Evolutionary conservation across 2,888 invertebrate genomes (phyloP).

Genomic region (Scelioninae gen. 2): DNA sequence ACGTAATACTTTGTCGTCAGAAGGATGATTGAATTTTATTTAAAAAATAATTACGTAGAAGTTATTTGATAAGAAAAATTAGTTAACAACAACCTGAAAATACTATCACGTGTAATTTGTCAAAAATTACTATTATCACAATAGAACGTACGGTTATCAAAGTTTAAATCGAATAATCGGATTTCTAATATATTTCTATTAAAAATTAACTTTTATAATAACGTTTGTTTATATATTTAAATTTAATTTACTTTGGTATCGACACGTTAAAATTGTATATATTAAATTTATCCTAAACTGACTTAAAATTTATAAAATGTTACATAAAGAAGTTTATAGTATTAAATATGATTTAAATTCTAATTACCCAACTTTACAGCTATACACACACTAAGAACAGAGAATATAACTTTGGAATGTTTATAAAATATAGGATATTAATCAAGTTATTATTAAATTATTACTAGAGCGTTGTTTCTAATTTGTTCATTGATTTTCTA

Average conservation of each 20-base stretch:
- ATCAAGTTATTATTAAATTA: background rate
- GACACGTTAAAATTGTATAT: background rate
- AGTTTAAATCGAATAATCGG: background rate
- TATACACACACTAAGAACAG: background rate
- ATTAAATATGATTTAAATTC: background rate
- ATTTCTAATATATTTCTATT: background rate
- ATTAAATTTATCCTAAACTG: background rate
- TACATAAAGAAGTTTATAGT: no score
- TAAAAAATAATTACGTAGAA: constrained; percentile 6
- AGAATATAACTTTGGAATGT: background rate
- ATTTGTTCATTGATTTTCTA: no score
- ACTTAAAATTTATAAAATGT: no score
- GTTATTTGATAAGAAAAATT: constrained; percentile 1
- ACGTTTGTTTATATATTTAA: background rate
- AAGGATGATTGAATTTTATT: background rate
- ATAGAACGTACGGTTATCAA: constrained; percentile 10
- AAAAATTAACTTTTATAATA: background rate
- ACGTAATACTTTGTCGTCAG: background rate
- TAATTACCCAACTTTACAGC: constrained; percentile 13
- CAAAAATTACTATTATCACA: constrained; percentile 30
- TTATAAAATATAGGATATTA: background rate
- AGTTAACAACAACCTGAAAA: constrained; percentile 10
- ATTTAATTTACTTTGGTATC: background rate
- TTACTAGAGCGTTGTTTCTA: no score
- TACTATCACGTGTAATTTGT: constrained; percentile 15